Evolutionary conservation across 2,113 vertebrate genomes (phyloP).

Genomic region (Gallinago jamesoni): DNA sequence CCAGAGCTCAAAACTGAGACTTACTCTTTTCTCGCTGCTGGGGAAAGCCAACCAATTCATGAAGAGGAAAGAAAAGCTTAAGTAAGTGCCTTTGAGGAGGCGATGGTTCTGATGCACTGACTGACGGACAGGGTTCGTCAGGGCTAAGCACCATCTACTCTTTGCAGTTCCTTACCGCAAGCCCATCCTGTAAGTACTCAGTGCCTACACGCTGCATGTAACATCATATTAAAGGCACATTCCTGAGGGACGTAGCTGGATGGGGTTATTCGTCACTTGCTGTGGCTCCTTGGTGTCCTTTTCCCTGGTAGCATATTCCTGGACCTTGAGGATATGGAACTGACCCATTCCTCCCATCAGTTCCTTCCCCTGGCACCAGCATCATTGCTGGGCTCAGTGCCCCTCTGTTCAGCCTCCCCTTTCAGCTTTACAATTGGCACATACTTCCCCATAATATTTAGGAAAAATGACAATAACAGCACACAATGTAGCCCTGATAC

Average conservation of each 20-base stretch:
- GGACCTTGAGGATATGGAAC: neutral
- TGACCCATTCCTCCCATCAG: neutral
- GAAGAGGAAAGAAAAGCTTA: neutral
- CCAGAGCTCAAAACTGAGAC: neutral
- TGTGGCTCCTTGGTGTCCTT: neutral
- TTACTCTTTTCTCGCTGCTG: neutral
- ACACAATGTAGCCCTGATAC: neutral
- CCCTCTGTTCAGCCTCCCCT: neutral
- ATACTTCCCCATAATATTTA: neutral
- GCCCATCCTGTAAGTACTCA: neutral
- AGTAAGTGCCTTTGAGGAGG: neutral
- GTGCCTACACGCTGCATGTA: neutral
- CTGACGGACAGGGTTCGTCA: rapidly evolving
- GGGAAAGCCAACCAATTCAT: neutral
- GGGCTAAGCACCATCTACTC: neutral
- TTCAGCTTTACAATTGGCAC: neutral
- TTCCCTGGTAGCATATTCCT: neutral
- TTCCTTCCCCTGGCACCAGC: too few species aligned
- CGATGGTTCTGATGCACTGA: rapidly evolving
- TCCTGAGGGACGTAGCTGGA: neutral
- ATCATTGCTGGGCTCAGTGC: neutral
- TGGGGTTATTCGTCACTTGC: neutral
- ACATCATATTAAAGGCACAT: neutral
- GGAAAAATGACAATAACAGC: neutral
- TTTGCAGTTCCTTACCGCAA: neutral